Evolutionary conservation across 2,888 invertebrate species (phyloP), one percentile per base, ranked within the genome.

Genomic region (Nomada goodeniana): DNA sequence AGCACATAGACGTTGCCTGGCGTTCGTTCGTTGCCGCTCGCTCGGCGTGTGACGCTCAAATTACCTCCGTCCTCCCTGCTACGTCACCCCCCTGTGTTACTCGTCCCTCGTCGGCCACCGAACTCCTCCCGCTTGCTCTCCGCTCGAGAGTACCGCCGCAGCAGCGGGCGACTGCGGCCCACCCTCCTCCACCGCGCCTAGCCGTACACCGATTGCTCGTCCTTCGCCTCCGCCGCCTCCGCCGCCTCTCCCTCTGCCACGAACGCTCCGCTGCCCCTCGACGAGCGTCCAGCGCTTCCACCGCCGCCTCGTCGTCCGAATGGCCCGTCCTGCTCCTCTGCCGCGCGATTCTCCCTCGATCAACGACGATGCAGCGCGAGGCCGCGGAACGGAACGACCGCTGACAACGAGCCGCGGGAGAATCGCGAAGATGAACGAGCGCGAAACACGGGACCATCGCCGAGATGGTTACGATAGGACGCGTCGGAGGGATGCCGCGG

Each of bases 41-140:
- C 92, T 93, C 92, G 92, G 92, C 92, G 92, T 92, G 92, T 92
- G 92, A 92, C 92, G 92, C 92, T 92, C 92, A 93, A 93, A 93
- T 93, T 93, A 93, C 92, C 93, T 92, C 93, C 90, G 91, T 91
- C 89, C 90, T 89, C 87, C 86, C 89, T 88, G 85, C 76, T 82
- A 77, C 86, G 84, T 86, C 85, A 75, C 83, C 74, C 82, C 83
- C 80, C 76, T 59, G 73, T 68, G 23, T 52, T 71, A 69, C 82
- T 89, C 86, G 91, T 90, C 75, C 69, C 78, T 59, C 78, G 26
- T 74, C 80, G 20, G 57, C 63, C 61, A 76, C 73, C 80, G 71
- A 83, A 50, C 78, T 76, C 83, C 80, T 70, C 80, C 70, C 83
- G 83, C 79, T 67, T 61, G 78, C 76, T 82, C 78, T 60, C 76